phyloP scores from a whole-genome alignment of 92 coral and sea anemone genomes.

The Phenganax marumi region DNA sequence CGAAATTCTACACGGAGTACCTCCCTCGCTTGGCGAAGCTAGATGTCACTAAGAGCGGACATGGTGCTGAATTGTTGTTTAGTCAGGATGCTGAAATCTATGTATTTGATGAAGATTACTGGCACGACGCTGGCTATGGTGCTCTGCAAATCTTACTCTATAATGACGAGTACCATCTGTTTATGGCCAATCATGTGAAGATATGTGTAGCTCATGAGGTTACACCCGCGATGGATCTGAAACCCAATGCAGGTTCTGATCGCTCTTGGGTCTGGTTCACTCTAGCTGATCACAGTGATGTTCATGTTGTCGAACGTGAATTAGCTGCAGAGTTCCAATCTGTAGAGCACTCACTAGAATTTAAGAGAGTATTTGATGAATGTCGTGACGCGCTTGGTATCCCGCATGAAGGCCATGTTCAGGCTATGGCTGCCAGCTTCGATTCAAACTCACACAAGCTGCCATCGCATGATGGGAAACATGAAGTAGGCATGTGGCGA shows the following conservation, averaged over 20 bases:
- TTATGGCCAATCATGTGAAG: slow-evolving; percentile 24
- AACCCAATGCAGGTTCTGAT: slow-evolving; percentile 63
- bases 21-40: not conserved
- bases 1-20: not conserved
- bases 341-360: slow-evolving; percentile 51
- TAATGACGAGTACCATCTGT: slow-evolving; percentile 57
- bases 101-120: slow-evolving; percentile 58
- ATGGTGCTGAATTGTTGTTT: slow-evolving; percentile 55
- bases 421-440: slow-evolving; percentile 35
- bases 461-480: not conserved
- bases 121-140: slow-evolving; percentile 74
- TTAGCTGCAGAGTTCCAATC: slow-evolving; percentile 69
- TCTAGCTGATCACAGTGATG: slow-evolving; percentile 65
- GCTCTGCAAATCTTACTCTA: slow-evolving; percentile 61
- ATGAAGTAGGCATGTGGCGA: not conserved
- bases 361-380: slow-evolving; percentile 67
- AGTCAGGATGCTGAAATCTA: slow-evolving; percentile 65
- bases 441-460: slow-evolving; percentile 21
- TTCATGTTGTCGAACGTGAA: slow-evolving; percentile 54
- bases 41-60: slow-evolving; percentile 38
- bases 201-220: slow-evolving; percentile 68
- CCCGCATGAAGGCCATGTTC: slow-evolving; percentile 37
- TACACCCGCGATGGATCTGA: slow-evolving; percentile 63
- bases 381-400: slow-evolving; percentile 49
- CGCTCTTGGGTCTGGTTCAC: slow-evolving; percentile 80